These are phyloP conservation scores for Kradibia gibbosae DNA, from an alignment of 1,140 invertebrate genomes.

Conservation along the genomic window DNA sequence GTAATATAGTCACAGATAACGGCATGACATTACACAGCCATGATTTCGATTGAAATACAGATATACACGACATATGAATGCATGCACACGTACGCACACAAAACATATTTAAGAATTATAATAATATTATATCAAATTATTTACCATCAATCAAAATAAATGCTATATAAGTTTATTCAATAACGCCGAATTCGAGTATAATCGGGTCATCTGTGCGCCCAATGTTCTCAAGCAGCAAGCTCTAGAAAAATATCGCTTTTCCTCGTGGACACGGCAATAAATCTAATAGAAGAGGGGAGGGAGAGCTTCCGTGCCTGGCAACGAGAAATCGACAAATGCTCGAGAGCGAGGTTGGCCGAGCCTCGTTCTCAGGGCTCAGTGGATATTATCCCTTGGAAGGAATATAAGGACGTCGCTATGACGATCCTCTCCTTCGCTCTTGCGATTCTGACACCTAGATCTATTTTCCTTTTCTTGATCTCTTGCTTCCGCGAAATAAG, in stretches of 20 bases:
- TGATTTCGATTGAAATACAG: too few species aligned
- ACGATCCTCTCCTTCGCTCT: neutral
- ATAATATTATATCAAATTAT: too few species aligned
- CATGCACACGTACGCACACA: too few species aligned
- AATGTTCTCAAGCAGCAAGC: neutral
- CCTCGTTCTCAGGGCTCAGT: neutral
- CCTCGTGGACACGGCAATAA: neutral
- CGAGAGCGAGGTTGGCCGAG: neutral
- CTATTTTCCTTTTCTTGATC: neutral
- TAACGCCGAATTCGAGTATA: neutral
- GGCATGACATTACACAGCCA: too few species aligned
- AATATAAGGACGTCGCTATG: neutral
- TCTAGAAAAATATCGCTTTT: neutral
- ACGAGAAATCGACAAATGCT: neutral
- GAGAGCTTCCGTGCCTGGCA: neutral
- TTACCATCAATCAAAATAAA: neutral
- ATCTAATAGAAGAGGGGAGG: neutral
- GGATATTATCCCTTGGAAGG: conserved; percentile 5
- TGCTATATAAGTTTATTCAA: neutral
- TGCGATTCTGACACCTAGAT: neutral
- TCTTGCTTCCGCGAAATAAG: neutral
- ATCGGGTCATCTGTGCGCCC: neutral
- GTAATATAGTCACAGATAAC: too few species aligned
- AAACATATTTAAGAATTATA: too few species aligned
- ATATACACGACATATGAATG: too few species aligned